phyloP scores from a whole-genome alignment of 1,140 invertebrate species.

The Cephus cinctus region DNA sequence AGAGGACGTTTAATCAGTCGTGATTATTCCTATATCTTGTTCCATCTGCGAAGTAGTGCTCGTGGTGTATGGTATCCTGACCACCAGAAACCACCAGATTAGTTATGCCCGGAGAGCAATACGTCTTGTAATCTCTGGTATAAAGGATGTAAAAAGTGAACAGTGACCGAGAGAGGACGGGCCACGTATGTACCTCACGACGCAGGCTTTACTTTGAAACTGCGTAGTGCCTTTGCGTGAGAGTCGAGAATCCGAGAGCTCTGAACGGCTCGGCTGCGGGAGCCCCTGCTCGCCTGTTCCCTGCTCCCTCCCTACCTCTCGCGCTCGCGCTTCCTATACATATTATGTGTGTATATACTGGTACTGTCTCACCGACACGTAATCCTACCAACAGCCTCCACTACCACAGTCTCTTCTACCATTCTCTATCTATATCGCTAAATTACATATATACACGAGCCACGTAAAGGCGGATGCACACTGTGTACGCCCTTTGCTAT shows the following conservation, averaged over 20 bases:
- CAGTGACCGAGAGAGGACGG: too few species aligned
- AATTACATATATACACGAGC: slow-evolving; percentile 8
- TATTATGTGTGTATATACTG: too few species aligned
- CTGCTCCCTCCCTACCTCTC: not conserved
- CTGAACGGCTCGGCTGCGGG: not conserved
- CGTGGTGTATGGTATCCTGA: not conserved
- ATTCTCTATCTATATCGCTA: too few species aligned
- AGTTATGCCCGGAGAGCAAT: not conserved
- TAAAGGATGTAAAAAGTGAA: too few species aligned
- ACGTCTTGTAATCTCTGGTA: not conserved
- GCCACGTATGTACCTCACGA: too few species aligned
- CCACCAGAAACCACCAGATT: not conserved
- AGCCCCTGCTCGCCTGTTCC: not conserved
- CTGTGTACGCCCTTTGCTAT: slow-evolving; percentile 29
- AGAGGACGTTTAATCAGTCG: too few species aligned
- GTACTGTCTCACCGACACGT: too few species aligned
- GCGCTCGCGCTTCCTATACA: too few species aligned
- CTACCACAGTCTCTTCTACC: too few species aligned
- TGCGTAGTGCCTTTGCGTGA: not conserved
- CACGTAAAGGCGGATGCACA: slow-evolving; percentile 4
- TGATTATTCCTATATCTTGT: too few species aligned
- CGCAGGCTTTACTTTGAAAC: too few species aligned
- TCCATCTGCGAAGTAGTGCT: not conserved
- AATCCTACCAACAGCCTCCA: too few species aligned
- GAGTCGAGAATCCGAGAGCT: not conserved